Base-by-base conservation (phyloP, 2,113 vertebrate genomes). In the Cheirogaleus medius region DNA sequence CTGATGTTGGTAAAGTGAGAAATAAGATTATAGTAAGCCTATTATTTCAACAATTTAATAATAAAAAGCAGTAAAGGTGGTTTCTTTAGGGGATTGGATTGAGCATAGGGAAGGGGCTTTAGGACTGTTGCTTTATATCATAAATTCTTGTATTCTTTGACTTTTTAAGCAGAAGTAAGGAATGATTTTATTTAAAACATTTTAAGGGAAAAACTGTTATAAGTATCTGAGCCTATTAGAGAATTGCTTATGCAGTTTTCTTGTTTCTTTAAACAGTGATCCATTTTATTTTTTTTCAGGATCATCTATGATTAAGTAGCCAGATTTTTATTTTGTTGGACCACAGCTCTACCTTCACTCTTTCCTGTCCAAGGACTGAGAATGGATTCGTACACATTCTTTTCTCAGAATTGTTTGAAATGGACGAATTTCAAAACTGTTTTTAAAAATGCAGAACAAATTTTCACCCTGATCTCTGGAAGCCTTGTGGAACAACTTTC, bases 91-190 rank as follows among this genome's bases (percentile, higher is more conserved):
- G 52, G 4, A 68, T 2, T 63, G 73, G 20, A 10, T 66, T 73
- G 37, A 17, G 18, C 9, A 9, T 83, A 6, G n/a, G 42, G 6
- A 60, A 58, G 34, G 5, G 44, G 11, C 39, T 6, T 76, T 9
- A 3, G 11, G 12, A 68, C 34, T 74, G 21, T 49, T 21, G 27
- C 5, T 88, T 85, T 85, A 66, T 52, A 44, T 68, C 64, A 27
- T 92, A 81, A 90, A 64, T 54, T 76, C 15, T 69, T 86, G 20
- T 29, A 60, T 69, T 85, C 87, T 77, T 85, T 78, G 66, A 83
- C 29, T 77, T 87, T 84, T 88, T 80, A 88, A 88, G 49, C 39
- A 84, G 11, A 37, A 32, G 6, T 60, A 76, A 93, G 21, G 15
- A 84, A 82, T 78, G 73, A 64, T 66, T 91, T 85, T 60, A 80